Evolutionary conservation across 2,797 vertebrate species (phyloP).

Genomic region (Cirrhinus mrigala): DNA sequence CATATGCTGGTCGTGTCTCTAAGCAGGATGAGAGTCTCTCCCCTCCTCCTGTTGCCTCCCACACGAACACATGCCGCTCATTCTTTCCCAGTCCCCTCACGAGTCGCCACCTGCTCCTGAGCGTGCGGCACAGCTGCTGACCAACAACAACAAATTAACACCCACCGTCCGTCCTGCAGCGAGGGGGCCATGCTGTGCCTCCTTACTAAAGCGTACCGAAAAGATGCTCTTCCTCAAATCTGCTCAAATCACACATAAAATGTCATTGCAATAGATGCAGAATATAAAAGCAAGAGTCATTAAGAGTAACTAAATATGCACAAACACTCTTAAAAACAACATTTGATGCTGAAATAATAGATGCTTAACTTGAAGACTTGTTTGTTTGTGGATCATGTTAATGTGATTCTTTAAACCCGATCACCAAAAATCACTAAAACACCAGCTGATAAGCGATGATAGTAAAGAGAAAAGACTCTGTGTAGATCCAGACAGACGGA

Average conservation of each 20-base stretch:
- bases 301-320: neutral
- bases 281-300: neutral
- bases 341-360: neutral
- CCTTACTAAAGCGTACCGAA: neutral
- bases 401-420: neutral
- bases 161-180: constrained; percentile 70
- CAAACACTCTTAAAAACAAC: neutral
- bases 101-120: constrained; percentile 85
- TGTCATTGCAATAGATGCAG: neutral
- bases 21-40: constrained; percentile 59
- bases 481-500: neutral
- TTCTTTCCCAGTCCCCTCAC: constrained; percentile 72
- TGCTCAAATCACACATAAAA: neutral
- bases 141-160: constrained; percentile 85
- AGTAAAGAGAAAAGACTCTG: neutral
- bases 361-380: neutral
- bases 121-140: constrained; percentile 84
- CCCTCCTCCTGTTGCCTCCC: constrained; percentile 67
- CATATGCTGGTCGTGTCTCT: constrained; percentile 62
- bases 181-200: neutral
- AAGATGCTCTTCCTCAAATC: constrained; percentile 11
- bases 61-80: constrained; percentile 75
- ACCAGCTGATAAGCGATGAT: neutral
- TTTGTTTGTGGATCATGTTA: neutral
- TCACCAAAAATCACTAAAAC: neutral